Percentiles rank a stretch among this genome's conserved stretches.
phyloP scores from a whole-genome alignment of 1,140 invertebrate species.

The Drosophila seguyi region DNA sequence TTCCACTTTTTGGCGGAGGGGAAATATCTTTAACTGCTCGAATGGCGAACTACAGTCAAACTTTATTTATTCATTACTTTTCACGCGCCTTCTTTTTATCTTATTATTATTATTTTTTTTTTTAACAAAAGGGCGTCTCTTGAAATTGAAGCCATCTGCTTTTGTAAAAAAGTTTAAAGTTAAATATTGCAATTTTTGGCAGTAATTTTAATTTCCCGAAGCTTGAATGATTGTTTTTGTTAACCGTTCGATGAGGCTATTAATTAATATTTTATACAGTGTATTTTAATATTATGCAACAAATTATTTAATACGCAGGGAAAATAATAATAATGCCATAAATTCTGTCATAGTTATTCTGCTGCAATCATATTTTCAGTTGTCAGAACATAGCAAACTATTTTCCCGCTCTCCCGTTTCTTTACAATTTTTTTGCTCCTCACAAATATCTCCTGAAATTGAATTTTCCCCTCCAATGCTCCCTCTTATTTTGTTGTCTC shows the following conservation, averaged over 20 bases:
- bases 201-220: no score
- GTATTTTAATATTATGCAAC: no score
- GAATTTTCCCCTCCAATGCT: conserved; percentile 36
- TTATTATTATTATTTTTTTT: conserved; percentile 33
- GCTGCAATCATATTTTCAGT: conserved; percentile 12
- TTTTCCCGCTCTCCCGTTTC: conserved; percentile 3
- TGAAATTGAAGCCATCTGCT: conserved; percentile 6
- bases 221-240: not conserved
- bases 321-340: conserved; percentile 4
- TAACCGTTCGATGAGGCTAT: not conserved
- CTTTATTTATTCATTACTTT: conserved; percentile 75
- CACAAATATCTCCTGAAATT: conserved; percentile 30
- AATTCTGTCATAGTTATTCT: conserved; percentile 1
- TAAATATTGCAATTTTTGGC: not conserved
- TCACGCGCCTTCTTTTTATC: conserved; percentile 45
- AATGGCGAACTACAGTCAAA: conserved; percentile 38
- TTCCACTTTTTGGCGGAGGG: conserved; percentile 11
- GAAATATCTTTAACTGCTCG: conserved; percentile 60
- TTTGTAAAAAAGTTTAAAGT: not conserved
- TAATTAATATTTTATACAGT: not conserved
- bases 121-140: not conserved
- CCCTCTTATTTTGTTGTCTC: conserved; percentile 11
- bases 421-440: not conserved
- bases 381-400: not conserved
- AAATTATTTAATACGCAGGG: no score